Base-by-base conservation (phyloP, 2,797 vertebrate species). In the Typhlichthys subterraneus region DNA sequence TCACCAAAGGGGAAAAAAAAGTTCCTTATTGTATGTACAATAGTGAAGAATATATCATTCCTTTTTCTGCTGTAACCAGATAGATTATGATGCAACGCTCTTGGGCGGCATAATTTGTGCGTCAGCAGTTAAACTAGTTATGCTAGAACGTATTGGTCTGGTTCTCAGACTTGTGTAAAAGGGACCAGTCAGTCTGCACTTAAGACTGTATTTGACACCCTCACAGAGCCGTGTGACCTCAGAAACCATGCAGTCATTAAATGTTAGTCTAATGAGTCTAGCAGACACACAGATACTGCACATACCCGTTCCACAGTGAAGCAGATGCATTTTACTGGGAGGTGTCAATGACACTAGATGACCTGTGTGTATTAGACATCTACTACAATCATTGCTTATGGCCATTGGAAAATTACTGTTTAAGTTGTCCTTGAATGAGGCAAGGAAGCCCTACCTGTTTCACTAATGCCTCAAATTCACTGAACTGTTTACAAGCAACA, bases 71-170 rank as follows among this genome's bases (percentile, higher is more conserved):
- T 23, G 29, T 45, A 45, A 57, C 14, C 2, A 8, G 38, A 29
- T 57, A n/a, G n/a, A 12, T 42, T 45, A 13, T 11, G 55, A 59
- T 46, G 14, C 55, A 59, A 17, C 49, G 50, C 12, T 53, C 12
- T 13, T 4, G 2, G 12, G 38, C 5, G 1, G 17, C 38, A 64
- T 62, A 76, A 1, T 53, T 4, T 0, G 14, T 81, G 59, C 77
- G 77, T 87, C 82, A 87, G 53, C 49, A 53, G 69, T 72, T 78
- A 75, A 85, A 56, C 69, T 45, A 9, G 15, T 77, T 72, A 75
- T 75, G 8, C 45, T 42, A 2, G 61, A 50, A 38, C 38, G 69
- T 61, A 45, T 14, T 14, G 42, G 50, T 60, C 66, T 45, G 14
- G 5, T 59, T 82, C 56, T 1, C 5, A n/a, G 9, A 12, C 19